phyloP scores from a whole-genome alignment of 2,888 invertebrate species.

The Drosophila crucigera region DNA sequence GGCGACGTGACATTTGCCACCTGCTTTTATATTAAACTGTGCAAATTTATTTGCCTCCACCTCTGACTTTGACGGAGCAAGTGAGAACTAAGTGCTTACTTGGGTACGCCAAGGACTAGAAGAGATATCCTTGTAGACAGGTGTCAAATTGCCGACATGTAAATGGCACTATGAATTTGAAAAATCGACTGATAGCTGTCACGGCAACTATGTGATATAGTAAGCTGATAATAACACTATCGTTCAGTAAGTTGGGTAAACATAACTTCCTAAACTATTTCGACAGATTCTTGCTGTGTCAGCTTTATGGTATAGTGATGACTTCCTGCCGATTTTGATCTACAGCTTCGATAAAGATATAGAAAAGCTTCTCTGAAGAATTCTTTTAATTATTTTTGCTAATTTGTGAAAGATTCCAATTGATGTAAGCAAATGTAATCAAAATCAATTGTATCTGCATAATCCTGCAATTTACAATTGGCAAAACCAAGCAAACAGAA shows the following conservation, averaged over 20 bases:
- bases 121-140: not conserved
- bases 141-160: not conserved
- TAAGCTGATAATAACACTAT: not conserved
- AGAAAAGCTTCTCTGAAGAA: not conserved
- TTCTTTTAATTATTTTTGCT: not conserved
- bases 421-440: too few relatives aligned
- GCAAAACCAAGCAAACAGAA: not conserved
- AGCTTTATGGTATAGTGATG: not conserved
- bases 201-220: not conserved
- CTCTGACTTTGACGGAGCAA: not conserved
- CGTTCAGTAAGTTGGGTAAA: not conserved
- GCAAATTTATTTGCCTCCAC: not conserved
- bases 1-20: slow-evolving; percentile 46
- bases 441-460: too few relatives aligned
- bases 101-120: not conserved
- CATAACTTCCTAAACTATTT: not conserved
- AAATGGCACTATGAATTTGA: not conserved
- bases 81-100: not conserved
- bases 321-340: not conserved
- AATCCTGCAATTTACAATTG: not conserved
- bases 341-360: not conserved
- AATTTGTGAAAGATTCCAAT: too few relatives aligned
- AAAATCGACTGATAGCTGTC: not conserved
- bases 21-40: not conserved
- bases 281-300: not conserved